Percentiles rank a stretch among this genome's conserved stretches.
These are phyloP conservation scores for Armadillidium nasatum DNA, from an alignment of 1,140 invertebrate species.

Conservation along the genomic window DNA sequence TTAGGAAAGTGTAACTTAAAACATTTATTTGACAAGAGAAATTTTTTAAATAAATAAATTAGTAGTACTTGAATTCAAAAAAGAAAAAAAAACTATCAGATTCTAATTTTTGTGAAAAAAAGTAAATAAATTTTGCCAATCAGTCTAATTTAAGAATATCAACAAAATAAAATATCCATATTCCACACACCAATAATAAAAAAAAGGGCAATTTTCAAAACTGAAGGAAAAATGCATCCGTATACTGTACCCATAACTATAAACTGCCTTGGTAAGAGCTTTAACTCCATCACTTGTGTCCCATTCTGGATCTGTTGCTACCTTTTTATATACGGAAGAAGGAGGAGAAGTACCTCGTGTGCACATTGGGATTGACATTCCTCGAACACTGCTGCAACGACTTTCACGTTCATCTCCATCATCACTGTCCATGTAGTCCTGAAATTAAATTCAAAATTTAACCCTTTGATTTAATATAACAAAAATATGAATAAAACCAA, in stretches of 20 bases:
- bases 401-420: conserved; percentile 34
- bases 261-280: conserved; percentile 35
- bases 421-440: conserved; percentile 40
- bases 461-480: not conserved
- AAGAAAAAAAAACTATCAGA: no score
- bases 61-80: no score
- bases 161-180: no score
- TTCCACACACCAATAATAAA: no score
- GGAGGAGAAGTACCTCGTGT: conserved; percentile 37
- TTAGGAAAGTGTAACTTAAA: no score
- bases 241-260: conserved; percentile 32
- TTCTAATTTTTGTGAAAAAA: no score
- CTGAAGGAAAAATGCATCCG: no score
- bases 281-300: conserved; percentile 37
- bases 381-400: conserved; percentile 32
- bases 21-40: no score
- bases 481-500: not conserved
- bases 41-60: no score
- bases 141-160: no score
- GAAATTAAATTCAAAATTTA: not conserved
- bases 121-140: no score
- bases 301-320: conserved; percentile 27
- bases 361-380: conserved; percentile 40
- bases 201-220: no score
- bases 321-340: conserved; percentile 39